Percentiles rank a stretch among this genome's conserved stretches.
Conservation (phyloP, 2,888 invertebrate genomes). For the Acleris laterana region DNA sequence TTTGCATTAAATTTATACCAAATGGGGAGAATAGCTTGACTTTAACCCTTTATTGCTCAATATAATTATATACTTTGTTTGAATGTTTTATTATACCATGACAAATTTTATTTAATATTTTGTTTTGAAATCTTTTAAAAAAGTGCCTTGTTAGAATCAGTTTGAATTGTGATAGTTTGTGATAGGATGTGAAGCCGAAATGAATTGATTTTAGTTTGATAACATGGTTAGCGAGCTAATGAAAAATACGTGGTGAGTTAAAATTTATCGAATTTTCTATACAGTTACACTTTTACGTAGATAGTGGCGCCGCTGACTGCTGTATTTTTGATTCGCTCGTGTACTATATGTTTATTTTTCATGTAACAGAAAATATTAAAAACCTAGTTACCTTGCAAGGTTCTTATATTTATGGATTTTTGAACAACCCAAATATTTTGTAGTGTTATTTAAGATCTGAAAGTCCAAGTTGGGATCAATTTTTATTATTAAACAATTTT, state of each 20-base stretch:
- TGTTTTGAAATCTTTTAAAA: constrained; percentile 16
- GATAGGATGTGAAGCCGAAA: constrained; percentile 18
- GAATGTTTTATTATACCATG: constrained; percentile 26
- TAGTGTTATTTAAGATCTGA: constrained; percentile 21
- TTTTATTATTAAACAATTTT: not conserved
- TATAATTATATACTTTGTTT: constrained; percentile 18
- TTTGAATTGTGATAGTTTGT: constrained; percentile 26
- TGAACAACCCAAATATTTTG: no score
- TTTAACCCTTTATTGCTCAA: constrained; percentile 25
- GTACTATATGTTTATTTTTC: no score
- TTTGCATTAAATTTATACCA: not conserved
- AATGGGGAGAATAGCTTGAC: not conserved
- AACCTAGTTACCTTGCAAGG: no score
- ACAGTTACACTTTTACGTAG: no score
- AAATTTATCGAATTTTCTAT: no score
- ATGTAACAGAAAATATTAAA: no score
- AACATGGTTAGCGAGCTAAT: no score
- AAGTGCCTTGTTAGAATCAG: constrained; percentile 33
- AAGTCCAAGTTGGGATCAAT: constrained; percentile 4
- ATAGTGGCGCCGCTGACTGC: no score
- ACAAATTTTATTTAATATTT: constrained; percentile 29
- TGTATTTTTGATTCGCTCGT: no score
- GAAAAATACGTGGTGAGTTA: no score
- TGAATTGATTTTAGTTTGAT: not conserved
- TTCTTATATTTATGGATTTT: no score